Percentiles rank a stretch among this genome's conserved stretches.
Evolutionary conservation across 1,140 invertebrate genomes (phyloP).

Genomic region (Phenacoccus solenopsis): DNA sequence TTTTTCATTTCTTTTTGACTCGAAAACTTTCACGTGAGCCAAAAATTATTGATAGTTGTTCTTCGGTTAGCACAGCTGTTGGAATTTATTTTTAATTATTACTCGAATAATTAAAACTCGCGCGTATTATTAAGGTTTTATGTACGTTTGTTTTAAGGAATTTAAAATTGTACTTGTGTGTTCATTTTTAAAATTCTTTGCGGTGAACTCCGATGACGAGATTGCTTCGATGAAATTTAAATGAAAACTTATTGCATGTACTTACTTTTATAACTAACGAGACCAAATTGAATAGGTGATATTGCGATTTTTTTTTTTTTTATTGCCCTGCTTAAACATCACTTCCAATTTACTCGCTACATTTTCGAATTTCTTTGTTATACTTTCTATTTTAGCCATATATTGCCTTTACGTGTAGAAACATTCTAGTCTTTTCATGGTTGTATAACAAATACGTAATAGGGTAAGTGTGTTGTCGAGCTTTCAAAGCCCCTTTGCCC

Average conservation of each 20-base stretch:
- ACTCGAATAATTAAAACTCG: neutral
- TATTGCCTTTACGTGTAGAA: neutral
- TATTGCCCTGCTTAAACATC: neutral
- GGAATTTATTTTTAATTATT: neutral
- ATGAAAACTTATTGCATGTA: neutral
- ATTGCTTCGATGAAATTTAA: neutral
- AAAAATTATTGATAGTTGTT: neutral
- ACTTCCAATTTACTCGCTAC: neutral
- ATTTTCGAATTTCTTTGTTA: neutral
- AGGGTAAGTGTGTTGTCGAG: neutral
- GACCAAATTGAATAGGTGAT: neutral
- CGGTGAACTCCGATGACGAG: neutral
- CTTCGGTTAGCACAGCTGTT: neutral
- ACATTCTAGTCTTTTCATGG: neutral
- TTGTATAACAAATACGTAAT: neutral
- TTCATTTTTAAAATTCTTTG: neutral
- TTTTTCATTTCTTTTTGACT: neutral
- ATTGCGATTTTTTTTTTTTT: slow-evolving; percentile 1
- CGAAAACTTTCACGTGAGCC: neutral
- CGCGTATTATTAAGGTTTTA: neutral
- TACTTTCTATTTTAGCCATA: neutral
- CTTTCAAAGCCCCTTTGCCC: neutral
- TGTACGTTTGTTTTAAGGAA: neutral
- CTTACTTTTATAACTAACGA: neutral
- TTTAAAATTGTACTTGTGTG: neutral